Percentiles rank a stretch among this genome's conserved stretches.
Evolutionary conservation across 2,888 invertebrate genomes (phyloP).

Genomic region (Amorpha juglandis): DNA sequence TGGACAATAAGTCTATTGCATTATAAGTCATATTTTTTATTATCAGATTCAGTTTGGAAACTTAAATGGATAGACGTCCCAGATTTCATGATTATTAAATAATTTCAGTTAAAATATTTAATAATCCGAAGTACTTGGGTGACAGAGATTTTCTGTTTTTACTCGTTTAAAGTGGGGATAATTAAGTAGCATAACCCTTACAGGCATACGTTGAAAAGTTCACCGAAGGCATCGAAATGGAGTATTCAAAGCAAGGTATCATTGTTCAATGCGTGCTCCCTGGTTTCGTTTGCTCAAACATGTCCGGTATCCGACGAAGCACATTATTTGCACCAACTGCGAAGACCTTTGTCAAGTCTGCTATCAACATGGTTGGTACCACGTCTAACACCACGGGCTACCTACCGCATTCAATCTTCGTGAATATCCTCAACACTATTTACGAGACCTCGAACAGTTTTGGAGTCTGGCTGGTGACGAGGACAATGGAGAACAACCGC

Average conservation of each 20-base stretch:
- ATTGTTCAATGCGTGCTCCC: slow-evolving; percentile 92
- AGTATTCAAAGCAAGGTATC: slow-evolving; percentile 89
- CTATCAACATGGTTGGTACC: slow-evolving; percentile 89
- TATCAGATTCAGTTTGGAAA: no score
- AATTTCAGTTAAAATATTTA: no score
- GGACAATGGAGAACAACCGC: slow-evolving; percentile 87
- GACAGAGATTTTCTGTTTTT: no score
- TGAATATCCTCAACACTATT: slow-evolving; percentile 75
- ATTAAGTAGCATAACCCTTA: slow-evolving; percentile 29
- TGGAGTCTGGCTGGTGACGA: slow-evolving; percentile 85
- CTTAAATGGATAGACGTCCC: no score
- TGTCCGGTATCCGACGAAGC: slow-evolving; percentile 91
- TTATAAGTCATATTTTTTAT: no score
- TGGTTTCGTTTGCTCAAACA: slow-evolving; percentile 95
- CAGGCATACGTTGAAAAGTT: slow-evolving; percentile 93
- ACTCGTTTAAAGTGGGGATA: neutral
- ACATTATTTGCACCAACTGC: slow-evolving; percentile 91
- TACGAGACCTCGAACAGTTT: slow-evolving; percentile 80
- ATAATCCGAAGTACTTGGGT: no score
- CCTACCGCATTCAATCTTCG: slow-evolving; percentile 87
- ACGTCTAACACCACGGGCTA: slow-evolving; percentile 89
- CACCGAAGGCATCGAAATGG: slow-evolving; percentile 89
- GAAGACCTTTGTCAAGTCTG: slow-evolving; percentile 88
- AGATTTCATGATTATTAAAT: no score
- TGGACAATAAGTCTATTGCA: no score